Percentiles rank a stretch among this genome's conserved stretches.
Conservation (phyloP, 1,140 invertebrate species). For the Drosophila bifasciata region DNA sequence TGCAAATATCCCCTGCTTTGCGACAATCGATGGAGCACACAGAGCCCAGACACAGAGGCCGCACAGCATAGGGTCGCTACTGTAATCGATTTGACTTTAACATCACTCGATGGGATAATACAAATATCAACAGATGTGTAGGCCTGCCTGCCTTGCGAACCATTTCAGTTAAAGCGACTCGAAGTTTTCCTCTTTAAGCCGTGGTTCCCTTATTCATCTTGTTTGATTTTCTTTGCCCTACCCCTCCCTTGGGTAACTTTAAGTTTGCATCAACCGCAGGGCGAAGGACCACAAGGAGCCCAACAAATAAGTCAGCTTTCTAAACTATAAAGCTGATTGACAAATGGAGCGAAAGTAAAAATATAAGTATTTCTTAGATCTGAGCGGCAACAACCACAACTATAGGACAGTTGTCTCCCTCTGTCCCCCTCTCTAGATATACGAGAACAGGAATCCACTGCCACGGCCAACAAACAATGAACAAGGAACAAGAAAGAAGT, state of each 20-base stretch:
- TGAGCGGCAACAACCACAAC: conserved; percentile 3
- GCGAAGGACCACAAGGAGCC: conserved; percentile 10
- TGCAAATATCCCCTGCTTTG: conserved; percentile 30
- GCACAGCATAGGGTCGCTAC: neutral
- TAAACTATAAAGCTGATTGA: conserved; percentile 61
- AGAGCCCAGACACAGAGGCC: conserved; percentile 17
- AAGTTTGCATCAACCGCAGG: conserved; percentile 21
- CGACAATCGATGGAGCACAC: conserved; percentile 68
- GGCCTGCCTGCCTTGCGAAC: too few relatives aligned
- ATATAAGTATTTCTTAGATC: conserved; percentile 36
- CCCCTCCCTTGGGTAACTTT: conserved; percentile 4
- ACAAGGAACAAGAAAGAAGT: conserved; percentile 21
- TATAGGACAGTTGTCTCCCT: too few relatives aligned
- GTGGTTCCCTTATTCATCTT: too few relatives aligned
- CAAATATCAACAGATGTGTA: neutral
- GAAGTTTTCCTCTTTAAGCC: neutral
- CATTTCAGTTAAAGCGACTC: neutral
- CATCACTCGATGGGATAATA: too few relatives aligned
- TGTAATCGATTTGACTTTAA: conserved; percentile 14
- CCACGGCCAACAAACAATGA: neutral
- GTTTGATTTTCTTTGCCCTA: conserved; percentile 4
- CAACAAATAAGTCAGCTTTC: conserved; percentile 38
- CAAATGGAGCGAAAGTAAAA: conserved; percentile 74
- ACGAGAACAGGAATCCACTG: too few relatives aligned
- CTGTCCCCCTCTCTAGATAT: too few relatives aligned